Evolutionary conservation across 2,888 invertebrate genomes (phyloP), one percentile per base, ranked within the genome.

Genomic region (Chrysopilus asiliformis): DNA sequence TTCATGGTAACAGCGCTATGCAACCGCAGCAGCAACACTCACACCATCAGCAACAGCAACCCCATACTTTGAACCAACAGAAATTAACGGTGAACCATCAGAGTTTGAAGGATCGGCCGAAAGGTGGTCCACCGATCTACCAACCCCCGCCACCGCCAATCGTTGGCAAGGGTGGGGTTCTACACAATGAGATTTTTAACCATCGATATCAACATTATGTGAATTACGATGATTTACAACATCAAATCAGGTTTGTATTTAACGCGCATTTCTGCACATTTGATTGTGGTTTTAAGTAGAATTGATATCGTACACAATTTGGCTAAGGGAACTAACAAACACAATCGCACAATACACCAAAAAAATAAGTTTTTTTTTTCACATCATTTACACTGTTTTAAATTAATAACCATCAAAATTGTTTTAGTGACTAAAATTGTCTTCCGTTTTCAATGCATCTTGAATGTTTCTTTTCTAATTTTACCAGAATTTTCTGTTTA

Each of bases 181-280:
- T 59, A 43, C 60, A 60, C 34, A 60, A 55, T 36, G 64, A 64
- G 45, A 55, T 61, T 32, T 64, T 63, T 45, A 64, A 63, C 50
- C 61, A 64, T 53, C 57, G 64, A 40, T 64, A 64, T 53, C 62
- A 61, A 43, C 84, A 86, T 57, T 85, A 85, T 58, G 82, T 82
- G 45, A 86, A 86, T 61, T 84, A 83, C 51, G 81, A 84, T 56
- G 85, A 86, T 64, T 74, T 86, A 51, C 83, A 84, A 61, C 80
- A 78, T 52, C 83, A 84, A 58, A 67, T 84, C 50, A 83, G 81
- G 84, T 83, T n/a, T n/a, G n/a, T n/a, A n/a, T n/a, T n/a, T n/a
- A n/a, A n/a, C n/a, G n/a, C n/a, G n/a, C n/a, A n/a, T n/a, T n/a
- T n/a, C n/a, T n/a, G n/a, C n/a, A n/a, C n/a, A n/a, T n/a, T n/a